Percentiles rank a stretch among this genome's conserved stretches.
Conservation (phyloP, 92 coral and sea anemone species). For the Paragorgia papillata region DNA sequence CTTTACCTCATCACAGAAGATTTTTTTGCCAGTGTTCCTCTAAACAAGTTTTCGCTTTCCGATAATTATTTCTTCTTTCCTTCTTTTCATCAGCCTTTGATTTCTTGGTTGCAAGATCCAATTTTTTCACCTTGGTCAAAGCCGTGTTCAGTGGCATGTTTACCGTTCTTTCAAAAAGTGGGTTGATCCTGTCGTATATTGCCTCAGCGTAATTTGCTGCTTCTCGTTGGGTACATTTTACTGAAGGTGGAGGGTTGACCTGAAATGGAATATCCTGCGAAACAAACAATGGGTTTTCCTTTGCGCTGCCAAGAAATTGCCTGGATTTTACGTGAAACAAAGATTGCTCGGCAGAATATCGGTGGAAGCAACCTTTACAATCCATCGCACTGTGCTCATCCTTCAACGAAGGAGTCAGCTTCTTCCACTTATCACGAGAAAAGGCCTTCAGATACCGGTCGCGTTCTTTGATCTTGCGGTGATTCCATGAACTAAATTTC, state of each 20-base stretch:
- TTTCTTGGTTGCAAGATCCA: background rate
- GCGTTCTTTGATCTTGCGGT: slow-evolving; percentile 4
- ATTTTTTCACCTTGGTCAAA: background rate
- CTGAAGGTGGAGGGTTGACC: background rate
- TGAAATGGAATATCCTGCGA: background rate
- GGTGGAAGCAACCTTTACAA: background rate
- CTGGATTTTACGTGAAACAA: background rate
- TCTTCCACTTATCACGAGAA: background rate
- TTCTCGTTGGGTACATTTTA: slow-evolving; percentile 1
- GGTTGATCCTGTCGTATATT: slow-evolving; percentile 1
- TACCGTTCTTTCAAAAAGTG: background rate
- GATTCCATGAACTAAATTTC: background rate
- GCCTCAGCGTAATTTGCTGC: background rate
- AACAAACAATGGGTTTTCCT: background rate
- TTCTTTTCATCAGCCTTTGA: slow-evolving; percentile 1
- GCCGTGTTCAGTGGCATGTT: background rate
- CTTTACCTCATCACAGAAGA: slow-evolving; percentile 1
- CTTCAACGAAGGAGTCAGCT: background rate
- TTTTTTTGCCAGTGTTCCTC: background rate
- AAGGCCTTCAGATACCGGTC: background rate
- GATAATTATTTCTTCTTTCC: background rate
- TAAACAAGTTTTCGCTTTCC: background rate
- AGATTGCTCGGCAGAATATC: background rate
- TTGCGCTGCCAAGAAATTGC: background rate
- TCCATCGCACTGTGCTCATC: background rate